phyloP scores from a whole-genome alignment of 92 coral and sea anemone species.

The Actinernus sp. region DNA sequence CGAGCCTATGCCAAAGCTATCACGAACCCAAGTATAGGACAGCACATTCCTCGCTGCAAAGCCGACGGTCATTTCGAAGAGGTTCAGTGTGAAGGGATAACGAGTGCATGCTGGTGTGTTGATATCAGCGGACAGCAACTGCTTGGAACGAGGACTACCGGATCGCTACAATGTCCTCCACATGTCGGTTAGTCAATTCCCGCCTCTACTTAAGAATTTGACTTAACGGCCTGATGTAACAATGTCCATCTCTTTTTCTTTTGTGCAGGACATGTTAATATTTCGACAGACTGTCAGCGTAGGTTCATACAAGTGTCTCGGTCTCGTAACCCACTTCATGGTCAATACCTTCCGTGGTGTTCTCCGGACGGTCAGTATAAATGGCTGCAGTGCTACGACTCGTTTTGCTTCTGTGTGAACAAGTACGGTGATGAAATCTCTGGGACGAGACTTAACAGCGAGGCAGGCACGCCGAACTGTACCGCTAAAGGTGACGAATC shows the following conservation, averaged over 20 bases:
- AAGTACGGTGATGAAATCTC: slow-evolving; percentile 46
- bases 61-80: slow-evolving; percentile 37
- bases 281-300: slow-evolving; percentile 20
- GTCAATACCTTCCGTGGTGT: slow-evolving; percentile 83
- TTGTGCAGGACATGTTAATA: slow-evolving; percentile 4
- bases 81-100: slow-evolving; percentile 28
- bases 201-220: too few relatives aligned
- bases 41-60: slow-evolving; percentile 41
- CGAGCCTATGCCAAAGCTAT: slow-evolving; percentile 27
- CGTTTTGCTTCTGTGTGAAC: slow-evolving; percentile 83
- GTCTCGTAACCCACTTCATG: slow-evolving; percentile 64
- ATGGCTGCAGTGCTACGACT: slow-evolving; percentile 75
- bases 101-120: slow-evolving; percentile 52
- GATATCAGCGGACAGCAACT: slow-evolving; percentile 27
- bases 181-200: slow-evolving; percentile 25
- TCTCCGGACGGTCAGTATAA: slow-evolving; percentile 70
- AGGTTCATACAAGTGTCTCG: slow-evolving; percentile 62
- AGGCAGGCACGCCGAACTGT: slow-evolving; percentile 34
- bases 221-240: neutral
- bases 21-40: slow-evolving; percentile 20
- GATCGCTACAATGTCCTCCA: slow-evolving; percentile 24
- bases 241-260: neutral
- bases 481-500: slow-evolving; percentile 38
- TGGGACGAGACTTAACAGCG: slow-evolving; percentile 31
- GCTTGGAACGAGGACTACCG: slow-evolving; percentile 28